These are phyloP conservation scores for Ivindomyrus marchei DNA, from an alignment of 2,113 vertebrate species.

Conservation along the genomic window DNA sequence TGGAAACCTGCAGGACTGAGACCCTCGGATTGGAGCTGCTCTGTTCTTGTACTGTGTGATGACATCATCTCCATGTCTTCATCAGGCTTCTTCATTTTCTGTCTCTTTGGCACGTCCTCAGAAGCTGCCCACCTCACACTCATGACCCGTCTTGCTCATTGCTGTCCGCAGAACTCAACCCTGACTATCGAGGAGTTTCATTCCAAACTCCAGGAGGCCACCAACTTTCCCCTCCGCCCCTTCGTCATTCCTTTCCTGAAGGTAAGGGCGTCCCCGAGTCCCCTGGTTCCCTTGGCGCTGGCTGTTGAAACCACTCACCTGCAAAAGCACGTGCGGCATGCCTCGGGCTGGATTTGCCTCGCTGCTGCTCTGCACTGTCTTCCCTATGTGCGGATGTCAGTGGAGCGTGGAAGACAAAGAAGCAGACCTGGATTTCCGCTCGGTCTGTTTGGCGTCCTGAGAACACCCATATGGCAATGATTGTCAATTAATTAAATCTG, in stretches of 20 bases:
- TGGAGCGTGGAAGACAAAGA: conserved; percentile 4
- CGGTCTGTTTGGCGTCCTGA: neutral
- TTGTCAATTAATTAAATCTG: conserved; percentile 30
- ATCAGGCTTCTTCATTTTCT: neutral
- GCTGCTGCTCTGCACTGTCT: neutral
- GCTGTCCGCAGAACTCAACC: conserved; percentile 63
- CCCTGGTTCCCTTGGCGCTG: neutral
- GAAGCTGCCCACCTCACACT: neutral
- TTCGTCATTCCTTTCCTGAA: conserved; percentile 78
- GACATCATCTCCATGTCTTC: neutral
- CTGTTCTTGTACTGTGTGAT: neutral
- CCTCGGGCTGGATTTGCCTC: neutral
- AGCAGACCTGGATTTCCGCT: neutral
- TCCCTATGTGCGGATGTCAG: neutral
- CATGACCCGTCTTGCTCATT: neutral
- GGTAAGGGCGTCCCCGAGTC: conserved; percentile 43
- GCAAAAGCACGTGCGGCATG: neutral
- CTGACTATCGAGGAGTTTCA: conserved; percentile 76
- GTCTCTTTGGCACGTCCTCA: neutral
- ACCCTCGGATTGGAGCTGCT: neutral
- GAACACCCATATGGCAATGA: conserved; percentile 30
- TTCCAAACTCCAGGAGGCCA: conserved; percentile 73
- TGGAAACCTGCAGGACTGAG: neutral
- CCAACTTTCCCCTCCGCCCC: conserved; percentile 72
- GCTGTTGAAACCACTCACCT: neutral